These are phyloP conservation scores for Allygus modestus DNA, from an alignment of 2,888 invertebrate genomes.

Conservation along the genomic window DNA sequence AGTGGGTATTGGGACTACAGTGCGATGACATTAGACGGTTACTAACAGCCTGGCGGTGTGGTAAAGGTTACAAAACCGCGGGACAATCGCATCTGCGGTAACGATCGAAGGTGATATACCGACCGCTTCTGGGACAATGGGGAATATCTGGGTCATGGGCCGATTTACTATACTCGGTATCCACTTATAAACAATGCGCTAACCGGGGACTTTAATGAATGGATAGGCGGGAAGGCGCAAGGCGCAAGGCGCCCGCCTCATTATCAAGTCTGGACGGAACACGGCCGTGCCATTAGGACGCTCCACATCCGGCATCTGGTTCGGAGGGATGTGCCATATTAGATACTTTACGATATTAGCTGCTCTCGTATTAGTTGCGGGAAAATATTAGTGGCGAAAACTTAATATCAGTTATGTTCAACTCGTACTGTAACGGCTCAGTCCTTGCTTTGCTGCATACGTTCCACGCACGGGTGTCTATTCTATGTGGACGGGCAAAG, in stretches of 20 bases:
- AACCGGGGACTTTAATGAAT: conserved; percentile 44
- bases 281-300: conserved; percentile 22
- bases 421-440: no score
- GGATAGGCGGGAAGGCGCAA: conserved; percentile 32
- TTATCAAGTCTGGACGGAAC: conserved; percentile 28
- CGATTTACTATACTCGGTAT: conserved; percentile 24
- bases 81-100: conserved; percentile 19
- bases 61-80: conserved; percentile 49
- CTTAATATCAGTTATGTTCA: no score
- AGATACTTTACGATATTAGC: no score
- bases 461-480: no score
- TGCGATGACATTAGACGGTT: conserved; percentile 21
- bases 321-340: no score
- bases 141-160: conserved; percentile 12
- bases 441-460: no score
- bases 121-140: conserved; percentile 12
- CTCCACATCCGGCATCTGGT: conserved; percentile 8
- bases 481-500: no score
- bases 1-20: neutral
- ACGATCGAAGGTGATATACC: conserved; percentile 25
- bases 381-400: no score
- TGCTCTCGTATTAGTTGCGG: no score
- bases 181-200: conserved; percentile 50
- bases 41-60: neutral
- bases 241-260: conserved; percentile 32